phyloP scores from a whole-genome alignment of 2,797 vertebrate species.

The Myiotriccus ornatus region DNA sequence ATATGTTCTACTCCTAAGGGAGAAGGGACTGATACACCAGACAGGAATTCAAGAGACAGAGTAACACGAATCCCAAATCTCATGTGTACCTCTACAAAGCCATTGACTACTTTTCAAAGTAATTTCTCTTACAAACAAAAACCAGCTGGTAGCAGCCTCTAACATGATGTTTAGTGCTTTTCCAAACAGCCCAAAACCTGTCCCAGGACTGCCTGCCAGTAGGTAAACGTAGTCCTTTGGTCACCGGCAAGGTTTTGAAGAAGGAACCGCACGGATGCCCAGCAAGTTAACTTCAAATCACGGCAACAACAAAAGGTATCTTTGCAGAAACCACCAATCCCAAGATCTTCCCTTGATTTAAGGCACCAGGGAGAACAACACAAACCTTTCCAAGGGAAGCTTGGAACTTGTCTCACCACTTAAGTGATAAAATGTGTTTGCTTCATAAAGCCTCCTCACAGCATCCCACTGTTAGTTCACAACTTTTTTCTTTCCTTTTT shows the following conservation, averaged over 20 bases:
- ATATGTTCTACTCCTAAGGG: background rate
- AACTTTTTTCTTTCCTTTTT: background rate
- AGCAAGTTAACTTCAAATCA: constrained; percentile 11
- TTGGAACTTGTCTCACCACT: constrained; percentile 11
- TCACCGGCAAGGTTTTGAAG: constrained; percentile 12
- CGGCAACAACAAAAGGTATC: background rate
- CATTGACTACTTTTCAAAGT: constrained; percentile 11
- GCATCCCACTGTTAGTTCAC: constrained; percentile 13
- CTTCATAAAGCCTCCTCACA: constrained; percentile 11
- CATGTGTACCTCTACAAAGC: background rate
- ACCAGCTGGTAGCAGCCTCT: background rate
- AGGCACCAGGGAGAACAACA: constrained; percentile 40
- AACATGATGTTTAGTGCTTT: constrained; percentile 26
- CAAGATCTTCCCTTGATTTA: background rate
- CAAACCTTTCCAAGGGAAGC: constrained; percentile 49
- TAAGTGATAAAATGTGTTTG: constrained; percentile 36
- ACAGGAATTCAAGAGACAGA: background rate
- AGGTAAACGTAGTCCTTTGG: constrained; percentile 2
- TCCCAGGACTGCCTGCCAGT: background rate
- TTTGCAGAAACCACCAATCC: background rate
- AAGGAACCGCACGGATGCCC: constrained; percentile 11
- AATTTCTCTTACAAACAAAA: constrained; percentile 42
- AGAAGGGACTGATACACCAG: background rate
- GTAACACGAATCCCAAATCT: background rate
- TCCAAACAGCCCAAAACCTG: background rate